These are phyloP conservation scores for Macquaria ambigua DNA, from an alignment of 2,113 vertebrate species.

Conservation along the genomic window DNA sequence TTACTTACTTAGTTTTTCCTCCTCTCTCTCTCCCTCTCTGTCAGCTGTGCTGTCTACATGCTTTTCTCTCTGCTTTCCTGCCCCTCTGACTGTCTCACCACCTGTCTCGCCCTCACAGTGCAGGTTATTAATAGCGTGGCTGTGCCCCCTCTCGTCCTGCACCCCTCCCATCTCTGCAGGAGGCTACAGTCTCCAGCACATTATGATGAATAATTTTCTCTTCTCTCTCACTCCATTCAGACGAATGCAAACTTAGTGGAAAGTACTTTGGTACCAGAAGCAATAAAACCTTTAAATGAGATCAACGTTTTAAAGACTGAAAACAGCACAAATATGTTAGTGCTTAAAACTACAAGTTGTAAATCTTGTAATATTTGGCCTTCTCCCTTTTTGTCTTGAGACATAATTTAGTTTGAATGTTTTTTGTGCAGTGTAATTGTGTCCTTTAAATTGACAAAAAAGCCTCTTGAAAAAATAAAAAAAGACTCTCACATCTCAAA, in stretches of 20 bases:
- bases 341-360: neutral
- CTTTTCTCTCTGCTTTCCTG: conserved; percentile 1
- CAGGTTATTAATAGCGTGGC: conserved; percentile 65
- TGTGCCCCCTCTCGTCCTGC: neutral
- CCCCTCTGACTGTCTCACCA: conserved; percentile 19
- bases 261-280: neutral
- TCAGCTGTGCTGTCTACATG: conserved; percentile 30
- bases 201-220: conserved; percentile 15
- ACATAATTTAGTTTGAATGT: neutral
- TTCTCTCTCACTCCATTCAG: neutral
- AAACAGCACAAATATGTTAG: neutral
- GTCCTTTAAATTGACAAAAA: neutral
- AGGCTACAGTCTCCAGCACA: neutral
- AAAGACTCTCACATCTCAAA: no score
- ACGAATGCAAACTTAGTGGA: neutral
- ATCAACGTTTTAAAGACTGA: neutral
- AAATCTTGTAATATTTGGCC: neutral
- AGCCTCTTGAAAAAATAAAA: no score
- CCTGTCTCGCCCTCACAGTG: conserved; percentile 19
- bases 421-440: neutral
- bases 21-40: neutral
- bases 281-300: neutral
- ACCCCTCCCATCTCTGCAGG: conserved; percentile 6
- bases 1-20: neutral
- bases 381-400: neutral